Conservation (phyloP, 2,797 vertebrate species). For the Protosalanx chinensis region DNA sequence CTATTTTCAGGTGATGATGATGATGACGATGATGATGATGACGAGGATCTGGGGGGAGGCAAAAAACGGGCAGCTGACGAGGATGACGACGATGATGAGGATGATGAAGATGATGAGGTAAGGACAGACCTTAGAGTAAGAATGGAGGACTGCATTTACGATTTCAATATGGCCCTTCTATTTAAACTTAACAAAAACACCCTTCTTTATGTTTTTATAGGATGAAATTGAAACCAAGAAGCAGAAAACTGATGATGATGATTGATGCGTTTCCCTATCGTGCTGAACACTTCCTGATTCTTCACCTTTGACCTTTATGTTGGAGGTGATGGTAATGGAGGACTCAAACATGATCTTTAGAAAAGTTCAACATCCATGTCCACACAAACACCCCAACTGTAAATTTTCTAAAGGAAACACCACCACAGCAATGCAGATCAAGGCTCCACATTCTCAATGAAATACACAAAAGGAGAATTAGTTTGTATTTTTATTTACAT, state of each 20-base stretch:
- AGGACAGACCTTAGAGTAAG: not conserved
- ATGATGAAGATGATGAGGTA: conserved; percentile 60
- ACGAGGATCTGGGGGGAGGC: conserved; percentile 83
- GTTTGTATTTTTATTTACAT: conserved; percentile 99
- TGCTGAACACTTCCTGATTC: conserved; percentile 70
- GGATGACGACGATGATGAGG: conserved; percentile 65
- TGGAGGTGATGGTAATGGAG: conserved; percentile 66
- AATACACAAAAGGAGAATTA: conserved; percentile 88
- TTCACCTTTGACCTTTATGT: conserved; percentile 69
- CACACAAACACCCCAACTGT: conserved; percentile 53
- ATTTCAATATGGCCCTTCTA: not conserved
- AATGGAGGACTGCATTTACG: not conserved
- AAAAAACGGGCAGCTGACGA: conserved; percentile 88
- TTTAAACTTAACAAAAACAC: not conserved
- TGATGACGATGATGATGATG: conserved; percentile 79
- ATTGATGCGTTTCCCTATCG: conserved; percentile 71
- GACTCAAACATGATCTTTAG: conserved; percentile 81
- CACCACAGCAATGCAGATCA: conserved; percentile 64
- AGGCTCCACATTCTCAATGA: conserved; percentile 80
- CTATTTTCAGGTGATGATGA: conserved; percentile 75
- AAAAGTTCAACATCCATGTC: conserved; percentile 72
- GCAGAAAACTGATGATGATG: conserved; percentile 88
- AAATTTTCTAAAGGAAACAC: conserved; percentile 70
- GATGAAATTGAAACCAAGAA: conserved; percentile 91
- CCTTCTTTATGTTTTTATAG: conserved; percentile 54